Conservation (phyloP, 2,797 vertebrate genomes). For the Poecile montanus region DNA sequence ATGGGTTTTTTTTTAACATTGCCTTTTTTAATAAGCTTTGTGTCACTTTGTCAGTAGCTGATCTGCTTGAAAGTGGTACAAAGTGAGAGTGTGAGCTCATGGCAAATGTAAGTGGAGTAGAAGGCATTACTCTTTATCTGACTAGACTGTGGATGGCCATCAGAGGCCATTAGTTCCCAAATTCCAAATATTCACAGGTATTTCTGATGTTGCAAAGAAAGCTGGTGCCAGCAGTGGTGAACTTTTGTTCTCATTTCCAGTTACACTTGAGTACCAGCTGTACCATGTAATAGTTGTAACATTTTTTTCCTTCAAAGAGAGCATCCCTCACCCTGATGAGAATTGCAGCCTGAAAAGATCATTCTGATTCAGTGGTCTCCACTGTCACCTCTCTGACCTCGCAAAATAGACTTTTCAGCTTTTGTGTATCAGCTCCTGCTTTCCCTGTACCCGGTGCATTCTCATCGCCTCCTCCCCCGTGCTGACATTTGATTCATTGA, state of each 20-base stretch:
- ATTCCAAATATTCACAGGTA: neutral
- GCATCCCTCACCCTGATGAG: neutral
- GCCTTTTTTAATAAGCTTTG: neutral
- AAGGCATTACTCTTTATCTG: neutral
- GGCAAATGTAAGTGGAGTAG: neutral
- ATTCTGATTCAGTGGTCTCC: slow-evolving; percentile 5
- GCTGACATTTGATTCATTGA: slow-evolving; percentile 4
- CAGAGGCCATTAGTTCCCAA: neutral
- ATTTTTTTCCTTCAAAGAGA: neutral
- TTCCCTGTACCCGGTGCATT: neutral
- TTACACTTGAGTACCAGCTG: neutral
- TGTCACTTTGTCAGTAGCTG: neutral
- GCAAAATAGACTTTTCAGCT: slow-evolving; percentile 38
- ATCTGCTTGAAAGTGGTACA: neutral
- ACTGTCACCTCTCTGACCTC: slow-evolving; percentile 28
- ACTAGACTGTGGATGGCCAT: neutral
- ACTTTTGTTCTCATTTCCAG: slow-evolving; percentile 2
- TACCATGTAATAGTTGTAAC: neutral
- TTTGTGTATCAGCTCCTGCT: slow-evolving; percentile 18
- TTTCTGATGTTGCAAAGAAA: neutral
- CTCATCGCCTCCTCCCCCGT: neutral
- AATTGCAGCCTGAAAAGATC: slow-evolving; percentile 7
- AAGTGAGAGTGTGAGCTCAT: neutral
- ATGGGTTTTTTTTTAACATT: neutral
- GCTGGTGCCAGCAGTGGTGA: neutral